phyloP scores from a whole-genome alignment of 2,888 invertebrate species.

The Noctua pronuba region DNA sequence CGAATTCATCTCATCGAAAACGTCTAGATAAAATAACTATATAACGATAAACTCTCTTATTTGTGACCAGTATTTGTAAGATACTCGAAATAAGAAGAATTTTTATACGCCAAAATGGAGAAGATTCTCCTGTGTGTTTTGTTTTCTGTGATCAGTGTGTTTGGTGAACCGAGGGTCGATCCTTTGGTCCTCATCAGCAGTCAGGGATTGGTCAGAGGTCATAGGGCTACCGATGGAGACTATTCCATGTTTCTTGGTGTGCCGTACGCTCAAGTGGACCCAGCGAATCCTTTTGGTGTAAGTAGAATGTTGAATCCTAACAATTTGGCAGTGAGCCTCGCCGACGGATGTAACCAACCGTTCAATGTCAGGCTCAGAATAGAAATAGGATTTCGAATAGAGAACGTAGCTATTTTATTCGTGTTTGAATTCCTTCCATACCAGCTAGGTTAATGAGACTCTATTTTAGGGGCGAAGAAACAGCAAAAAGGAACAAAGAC shows the following conservation, averaged over 20 bases:
- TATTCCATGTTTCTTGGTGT: constrained; percentile 85
- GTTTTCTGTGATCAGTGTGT: constrained; percentile 59
- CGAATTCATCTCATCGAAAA: constrained; percentile 70
- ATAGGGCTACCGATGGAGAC: constrained; percentile 80
- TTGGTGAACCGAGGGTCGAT: constrained; percentile 79
- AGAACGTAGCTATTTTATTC: constrained; percentile 31
- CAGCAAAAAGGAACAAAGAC: constrained; percentile 1
- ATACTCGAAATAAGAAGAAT: constrained; percentile 48
- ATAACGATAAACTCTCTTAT: constrained; percentile 59
- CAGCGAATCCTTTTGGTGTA: constrained; percentile 85
- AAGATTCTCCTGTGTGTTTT: constrained; percentile 60
- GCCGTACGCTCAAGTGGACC: constrained; percentile 84
- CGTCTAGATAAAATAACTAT: constrained; percentile 76
- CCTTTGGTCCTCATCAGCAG: constrained; percentile 81
- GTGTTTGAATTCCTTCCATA: constrained; percentile 41
- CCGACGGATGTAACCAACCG: constrained; percentile 4
- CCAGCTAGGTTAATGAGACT: constrained; percentile 40
- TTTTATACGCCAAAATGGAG: constrained; percentile 64
- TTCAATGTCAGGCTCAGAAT: constrained; percentile 50
- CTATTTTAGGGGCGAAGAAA: constrained; percentile 17
- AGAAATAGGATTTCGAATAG: constrained; percentile 53
- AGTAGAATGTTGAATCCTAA: constrained; percentile 68
- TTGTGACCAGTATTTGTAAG: constrained; percentile 51
- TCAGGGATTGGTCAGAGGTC: constrained; percentile 85
- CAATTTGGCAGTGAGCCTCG: background rate